Evolutionary conservation across 2,113 vertebrate genomes (phyloP), one percentile per base, ranked within the genome.

Genomic region (Grantiella picta): DNA sequence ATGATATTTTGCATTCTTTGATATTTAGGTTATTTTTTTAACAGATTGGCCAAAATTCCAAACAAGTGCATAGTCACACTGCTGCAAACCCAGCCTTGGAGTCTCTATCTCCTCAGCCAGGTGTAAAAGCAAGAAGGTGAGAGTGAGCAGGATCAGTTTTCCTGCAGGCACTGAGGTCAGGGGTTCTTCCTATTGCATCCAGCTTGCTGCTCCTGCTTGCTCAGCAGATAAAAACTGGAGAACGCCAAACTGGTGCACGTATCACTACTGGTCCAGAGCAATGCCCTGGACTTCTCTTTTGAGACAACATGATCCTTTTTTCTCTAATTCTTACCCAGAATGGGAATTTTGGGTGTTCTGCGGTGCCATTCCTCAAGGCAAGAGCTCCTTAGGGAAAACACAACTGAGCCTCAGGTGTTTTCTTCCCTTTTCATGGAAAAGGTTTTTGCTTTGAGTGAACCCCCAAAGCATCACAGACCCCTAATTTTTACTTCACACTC

Each of bases 11-110:
- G 45, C 94, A 96, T 96, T 95, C 92, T 89, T 96, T 89, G 52
- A 91, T 92, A 92, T 96, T 91, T 92, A 84, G 7, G 14, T 89
- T 96, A 89, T 79, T 96, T 93, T 93, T 89, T 86, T 36, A 94
- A 66, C 28, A 63, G 54, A 83, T 61, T 73, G 69, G 68, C 82
- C 86, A 91, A 91, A 92, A 91, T 92, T 90, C 63, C 81, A 60
- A 86, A 49, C n/a, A 95, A 89, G 79, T 90, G 68, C 60, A 76
- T n/a, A 87, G 49, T 70, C 86, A 71, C 45, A 66, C 44, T 57
- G 29, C 11, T 89, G 53, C 16, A 59, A 91, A 70, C 50, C 60
- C 77, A 42, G 4, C 13, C 53, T 36, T 44, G 69, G 57, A 54
- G 36, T 31, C 75, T 69, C 40, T 53, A 8, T 27, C 10, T 54